phyloP scores from a whole-genome alignment of 2,113 vertebrate genomes.

The Turdus rufiventris region DNA sequence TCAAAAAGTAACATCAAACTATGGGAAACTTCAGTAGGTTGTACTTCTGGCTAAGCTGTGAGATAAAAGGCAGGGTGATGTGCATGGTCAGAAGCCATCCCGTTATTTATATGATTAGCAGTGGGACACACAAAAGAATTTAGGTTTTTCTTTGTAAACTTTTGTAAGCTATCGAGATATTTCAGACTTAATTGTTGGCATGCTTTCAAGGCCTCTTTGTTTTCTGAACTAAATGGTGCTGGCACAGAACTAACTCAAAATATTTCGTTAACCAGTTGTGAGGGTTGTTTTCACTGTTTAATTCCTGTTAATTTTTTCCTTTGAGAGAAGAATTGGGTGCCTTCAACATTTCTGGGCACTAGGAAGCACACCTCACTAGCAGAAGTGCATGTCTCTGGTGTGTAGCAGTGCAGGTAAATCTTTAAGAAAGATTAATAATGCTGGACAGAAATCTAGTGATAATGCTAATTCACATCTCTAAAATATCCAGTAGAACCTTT shows the following conservation, averaged over 20 bases:
- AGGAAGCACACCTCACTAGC: background rate
- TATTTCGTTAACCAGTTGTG: background rate
- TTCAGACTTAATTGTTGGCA: background rate
- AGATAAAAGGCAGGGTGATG: background rate
- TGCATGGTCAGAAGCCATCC: background rate
- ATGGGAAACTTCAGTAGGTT: background rate
- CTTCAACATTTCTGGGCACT: background rate
- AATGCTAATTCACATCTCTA: background rate
- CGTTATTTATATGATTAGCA: background rate
- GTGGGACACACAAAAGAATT: background rate
- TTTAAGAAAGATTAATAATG: background rate
- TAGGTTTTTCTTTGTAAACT: background rate
- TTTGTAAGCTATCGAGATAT: background rate
- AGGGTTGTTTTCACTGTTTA: background rate
- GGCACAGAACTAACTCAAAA: background rate
- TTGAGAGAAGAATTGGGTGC: background rate
- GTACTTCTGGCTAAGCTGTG: background rate
- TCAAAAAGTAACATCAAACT: background rate
- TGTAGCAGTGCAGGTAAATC: background rate
- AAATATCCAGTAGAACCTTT: background rate
- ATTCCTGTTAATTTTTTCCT: background rate
- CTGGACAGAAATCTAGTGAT: background rate
- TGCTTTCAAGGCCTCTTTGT: background rate
- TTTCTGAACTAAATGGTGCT: background rate
- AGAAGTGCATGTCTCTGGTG: accelerated